Percentiles rank a stretch among this genome's conserved stretches.
Evolutionary conservation across 2,797 vertebrate species (phyloP).

Genomic region (Myotis daubentonii): DNA sequence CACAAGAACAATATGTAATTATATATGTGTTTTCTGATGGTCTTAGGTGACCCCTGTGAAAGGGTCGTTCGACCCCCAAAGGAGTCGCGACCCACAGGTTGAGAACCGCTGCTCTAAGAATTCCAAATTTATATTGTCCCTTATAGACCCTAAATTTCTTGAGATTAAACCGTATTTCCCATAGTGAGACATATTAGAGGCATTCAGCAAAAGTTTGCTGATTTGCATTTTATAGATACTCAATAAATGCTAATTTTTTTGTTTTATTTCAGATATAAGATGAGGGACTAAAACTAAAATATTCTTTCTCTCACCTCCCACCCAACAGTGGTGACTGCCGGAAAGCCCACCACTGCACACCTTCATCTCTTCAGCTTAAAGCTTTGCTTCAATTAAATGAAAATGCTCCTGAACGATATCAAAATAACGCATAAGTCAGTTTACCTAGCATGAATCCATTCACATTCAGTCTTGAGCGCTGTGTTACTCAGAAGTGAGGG

Average conservation of each 20-base stretch:
- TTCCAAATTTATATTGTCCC: not conserved
- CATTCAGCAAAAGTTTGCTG: not conserved
- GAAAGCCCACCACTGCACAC: not conserved
- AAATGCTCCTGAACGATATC: not conserved
- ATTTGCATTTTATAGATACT: not conserved
- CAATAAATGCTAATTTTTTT: not conserved
- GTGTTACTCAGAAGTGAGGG: not conserved
- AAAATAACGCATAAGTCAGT: not conserved
- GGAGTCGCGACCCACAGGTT: too few species aligned
- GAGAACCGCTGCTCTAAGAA: not conserved
- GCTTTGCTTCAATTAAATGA: not conserved
- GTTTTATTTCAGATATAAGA: not conserved
- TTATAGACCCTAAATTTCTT: not conserved
- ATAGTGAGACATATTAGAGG: not conserved
- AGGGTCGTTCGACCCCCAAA: too few species aligned
- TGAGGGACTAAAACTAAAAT: not conserved
- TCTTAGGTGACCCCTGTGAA: too few species aligned
- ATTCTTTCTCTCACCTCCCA: not conserved
- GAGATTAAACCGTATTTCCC: not conserved
- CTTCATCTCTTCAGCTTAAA: not conserved
- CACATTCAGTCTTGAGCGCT: not conserved
- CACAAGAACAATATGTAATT: too few species aligned
- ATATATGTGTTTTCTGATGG: too few species aligned
- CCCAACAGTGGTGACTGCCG: not conserved
- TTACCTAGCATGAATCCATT: not conserved